phyloP scores from a whole-genome alignment of 2,113 vertebrate species.

The Pedetes capensis region DNA sequence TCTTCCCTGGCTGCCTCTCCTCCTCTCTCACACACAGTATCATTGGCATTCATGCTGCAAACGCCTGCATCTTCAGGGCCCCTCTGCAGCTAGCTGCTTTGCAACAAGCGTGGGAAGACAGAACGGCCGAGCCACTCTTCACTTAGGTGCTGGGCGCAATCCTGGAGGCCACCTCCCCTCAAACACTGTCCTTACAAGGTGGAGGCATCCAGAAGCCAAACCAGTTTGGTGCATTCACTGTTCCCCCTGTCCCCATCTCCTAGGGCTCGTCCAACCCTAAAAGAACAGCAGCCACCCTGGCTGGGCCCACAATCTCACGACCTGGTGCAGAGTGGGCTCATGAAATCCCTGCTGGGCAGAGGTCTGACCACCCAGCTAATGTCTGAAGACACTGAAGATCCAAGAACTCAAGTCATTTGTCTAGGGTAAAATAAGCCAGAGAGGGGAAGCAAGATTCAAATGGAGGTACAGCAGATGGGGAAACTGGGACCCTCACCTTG shows the following conservation, averaged over 20 bases:
- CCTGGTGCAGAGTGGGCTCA: neutral
- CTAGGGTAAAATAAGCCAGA: neutral
- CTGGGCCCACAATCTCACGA: rapidly evolving
- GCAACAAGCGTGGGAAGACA: neutral
- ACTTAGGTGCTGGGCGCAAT: neutral
- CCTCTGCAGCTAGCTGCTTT: neutral
- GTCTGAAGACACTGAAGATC: neutral
- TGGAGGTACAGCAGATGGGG: too few relatives aligned
- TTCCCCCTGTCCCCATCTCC: neutral
- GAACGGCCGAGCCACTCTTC: neutral
- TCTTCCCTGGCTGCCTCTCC: neutral
- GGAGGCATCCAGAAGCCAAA: neutral
- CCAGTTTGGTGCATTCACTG: neutral
- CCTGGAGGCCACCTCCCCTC: neutral
- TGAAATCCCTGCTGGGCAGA: neutral
- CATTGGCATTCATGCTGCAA: neutral
- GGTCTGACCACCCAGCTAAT: neutral
- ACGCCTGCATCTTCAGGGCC: neutral
- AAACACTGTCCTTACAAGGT: neutral
- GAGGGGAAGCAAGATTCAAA: neutral
- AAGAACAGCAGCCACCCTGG: neutral
- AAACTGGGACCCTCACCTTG: neutral
- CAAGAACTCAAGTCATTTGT: neutral
- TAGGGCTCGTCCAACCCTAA: neutral
- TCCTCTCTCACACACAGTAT: neutral